phyloP scores from a whole-genome alignment of 2,113 vertebrate species.

The Panthera tigris region DNA sequence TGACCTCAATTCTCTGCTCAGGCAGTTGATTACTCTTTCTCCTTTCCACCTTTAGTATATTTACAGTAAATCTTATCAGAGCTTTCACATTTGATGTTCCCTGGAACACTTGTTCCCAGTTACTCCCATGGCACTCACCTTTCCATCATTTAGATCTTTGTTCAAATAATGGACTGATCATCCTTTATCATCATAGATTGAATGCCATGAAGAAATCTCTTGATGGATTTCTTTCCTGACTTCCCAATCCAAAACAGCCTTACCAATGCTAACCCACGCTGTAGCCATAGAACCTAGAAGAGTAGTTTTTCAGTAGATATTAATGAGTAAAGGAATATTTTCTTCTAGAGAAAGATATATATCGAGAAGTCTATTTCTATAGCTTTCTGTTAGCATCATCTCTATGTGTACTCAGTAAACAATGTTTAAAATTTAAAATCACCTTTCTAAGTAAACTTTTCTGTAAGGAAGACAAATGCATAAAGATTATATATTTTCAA shows the following conservation, averaged over 20 bases:
- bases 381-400: not conserved
- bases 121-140: not conserved
- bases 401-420: not conserved
- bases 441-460: not conserved
- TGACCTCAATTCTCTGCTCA: not conserved
- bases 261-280: not conserved
- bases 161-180: not conserved
- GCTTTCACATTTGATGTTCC: not conserved
- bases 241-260: not conserved
- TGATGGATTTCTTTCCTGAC: not conserved
- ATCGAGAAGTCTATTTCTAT: not conserved
- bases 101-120: not conserved
- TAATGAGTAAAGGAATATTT: not conserved
- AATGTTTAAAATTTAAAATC: not conserved
- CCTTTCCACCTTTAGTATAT: not conserved
- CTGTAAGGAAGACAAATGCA: not conserved
- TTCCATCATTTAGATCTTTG: not conserved
- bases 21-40: not conserved
- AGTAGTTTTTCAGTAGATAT: not conserved
- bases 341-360: not conserved
- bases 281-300: not conserved
- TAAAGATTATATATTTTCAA: not conserved
- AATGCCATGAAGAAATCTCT: not conserved
- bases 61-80: not conserved
- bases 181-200: not conserved